These are phyloP conservation scores for Catonia carolina DNA, from an alignment of 2,888 invertebrate genomes.

Conservation along the genomic window DNA sequence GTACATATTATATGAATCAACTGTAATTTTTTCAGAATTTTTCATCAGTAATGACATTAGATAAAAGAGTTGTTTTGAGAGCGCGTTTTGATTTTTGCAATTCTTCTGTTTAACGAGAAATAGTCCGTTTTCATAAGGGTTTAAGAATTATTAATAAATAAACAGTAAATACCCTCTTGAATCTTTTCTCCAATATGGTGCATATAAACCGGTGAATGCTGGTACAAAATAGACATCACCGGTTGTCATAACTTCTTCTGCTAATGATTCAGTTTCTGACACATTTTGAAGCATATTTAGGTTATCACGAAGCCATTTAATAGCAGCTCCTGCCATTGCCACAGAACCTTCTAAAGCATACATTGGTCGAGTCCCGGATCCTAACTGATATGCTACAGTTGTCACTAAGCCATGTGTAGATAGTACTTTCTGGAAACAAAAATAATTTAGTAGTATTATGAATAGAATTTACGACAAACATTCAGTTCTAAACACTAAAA, in stretches of 20 bases:
- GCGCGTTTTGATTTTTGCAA: no score
- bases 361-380: conserved; percentile 66
- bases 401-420: conserved; percentile 85
- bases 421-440: conserved; percentile 57
- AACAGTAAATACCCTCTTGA: conserved; percentile 84
- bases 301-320: conserved; percentile 91
- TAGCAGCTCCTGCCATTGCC: conserved; percentile 86
- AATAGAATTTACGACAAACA: not conserved
- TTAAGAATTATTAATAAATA: no score
- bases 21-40: no score
- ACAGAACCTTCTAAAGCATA: conserved; percentile 97
- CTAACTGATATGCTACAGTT: conserved; percentile 86
- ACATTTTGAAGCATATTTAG: conserved; percentile 74
- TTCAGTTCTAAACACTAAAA: not conserved
- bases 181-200: conserved; percentile 96
- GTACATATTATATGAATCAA: no score
- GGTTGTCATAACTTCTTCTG: conserved; percentile 73
- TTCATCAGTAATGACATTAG: no score
- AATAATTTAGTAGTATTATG: not conserved
- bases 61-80: no score
- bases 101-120: no score
- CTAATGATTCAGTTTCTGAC: conserved; percentile 57
- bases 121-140: no score
- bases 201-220: conserved; percentile 93
- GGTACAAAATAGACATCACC: conserved; percentile 98